Evolutionary conservation across 2,113 vertebrate genomes (phyloP).

Genomic region (Macroglossus sobrinus): DNA sequence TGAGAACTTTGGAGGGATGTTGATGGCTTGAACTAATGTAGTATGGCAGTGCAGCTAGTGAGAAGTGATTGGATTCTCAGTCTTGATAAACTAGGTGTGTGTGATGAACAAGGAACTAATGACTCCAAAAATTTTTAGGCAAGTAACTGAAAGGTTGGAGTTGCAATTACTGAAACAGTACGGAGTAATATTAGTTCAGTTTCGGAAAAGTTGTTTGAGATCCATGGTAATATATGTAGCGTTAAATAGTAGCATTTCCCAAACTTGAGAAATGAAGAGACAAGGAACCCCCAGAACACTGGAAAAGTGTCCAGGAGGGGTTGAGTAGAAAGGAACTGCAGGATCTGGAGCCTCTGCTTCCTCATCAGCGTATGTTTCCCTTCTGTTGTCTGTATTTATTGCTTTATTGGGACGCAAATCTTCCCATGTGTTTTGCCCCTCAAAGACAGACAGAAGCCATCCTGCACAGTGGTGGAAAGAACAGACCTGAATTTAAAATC

Average conservation of each 20-base stretch:
- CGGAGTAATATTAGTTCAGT: background rate
- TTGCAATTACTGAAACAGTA: background rate
- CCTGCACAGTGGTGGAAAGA: background rate
- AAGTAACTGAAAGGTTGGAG: background rate
- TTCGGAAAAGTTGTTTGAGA: background rate
- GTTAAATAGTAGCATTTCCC: background rate
- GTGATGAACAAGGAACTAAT: background rate
- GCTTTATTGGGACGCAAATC: background rate
- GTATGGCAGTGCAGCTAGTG: background rate
- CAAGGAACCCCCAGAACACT: background rate
- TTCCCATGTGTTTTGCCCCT: background rate
- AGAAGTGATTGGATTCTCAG: background rate
- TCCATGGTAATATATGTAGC: background rate
- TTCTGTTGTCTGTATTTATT: background rate
- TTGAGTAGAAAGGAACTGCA: background rate
- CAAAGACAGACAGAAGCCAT: background rate
- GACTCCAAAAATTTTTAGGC: background rate
- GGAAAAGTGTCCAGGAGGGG: background rate
- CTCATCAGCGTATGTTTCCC: background rate
- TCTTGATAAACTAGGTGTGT: background rate
- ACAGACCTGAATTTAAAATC: background rate
- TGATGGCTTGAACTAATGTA: background rate
- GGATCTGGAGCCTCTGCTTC: background rate
- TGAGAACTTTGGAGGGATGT: background rate
- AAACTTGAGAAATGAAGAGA: background rate